Conservation (phyloP, 1,140 invertebrate species). For the Drosophila erecta region DNA sequence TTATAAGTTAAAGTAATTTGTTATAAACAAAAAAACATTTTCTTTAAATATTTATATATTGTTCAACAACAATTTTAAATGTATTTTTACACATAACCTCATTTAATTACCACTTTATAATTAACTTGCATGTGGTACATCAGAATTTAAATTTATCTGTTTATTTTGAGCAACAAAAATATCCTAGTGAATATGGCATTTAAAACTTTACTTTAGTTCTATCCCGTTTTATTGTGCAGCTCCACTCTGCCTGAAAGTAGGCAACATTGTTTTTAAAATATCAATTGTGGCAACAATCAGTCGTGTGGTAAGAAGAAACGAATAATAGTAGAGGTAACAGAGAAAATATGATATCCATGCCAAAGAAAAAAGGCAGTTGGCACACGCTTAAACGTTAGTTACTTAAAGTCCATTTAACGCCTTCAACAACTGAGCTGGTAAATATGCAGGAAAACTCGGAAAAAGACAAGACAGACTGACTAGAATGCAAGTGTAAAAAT, state of each 20-base stretch:
- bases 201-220: conserved; percentile 8
- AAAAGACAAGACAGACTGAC: background rate
- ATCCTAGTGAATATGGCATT: no score
- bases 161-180: background rate
- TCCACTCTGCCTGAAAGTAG: conserved; percentile 57
- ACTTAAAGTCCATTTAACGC: conserved; percentile 29
- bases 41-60: no score
- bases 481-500: background rate
- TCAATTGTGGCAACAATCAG: conserved; percentile 9
- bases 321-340: background rate
- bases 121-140: no score
- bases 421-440: conserved; percentile 16
- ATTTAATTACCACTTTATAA: no score
- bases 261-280: conserved; percentile 25
- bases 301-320: conserved; percentile 18
- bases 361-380: conserved; percentile 20
- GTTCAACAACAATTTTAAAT: no score
- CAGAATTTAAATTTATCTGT: background rate
- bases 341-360: conserved; percentile 14
- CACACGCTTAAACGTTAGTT: conserved; percentile 25
- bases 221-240: conserved; percentile 1
- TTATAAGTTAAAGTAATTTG: no score
- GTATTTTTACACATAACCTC: no score
- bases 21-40: no score
- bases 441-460: background rate